Percentiles rank a stretch among this genome's conserved stretches.
phyloP scores from a whole-genome alignment of 2,797 vertebrate species.

The Decapterus maruadsi region DNA sequence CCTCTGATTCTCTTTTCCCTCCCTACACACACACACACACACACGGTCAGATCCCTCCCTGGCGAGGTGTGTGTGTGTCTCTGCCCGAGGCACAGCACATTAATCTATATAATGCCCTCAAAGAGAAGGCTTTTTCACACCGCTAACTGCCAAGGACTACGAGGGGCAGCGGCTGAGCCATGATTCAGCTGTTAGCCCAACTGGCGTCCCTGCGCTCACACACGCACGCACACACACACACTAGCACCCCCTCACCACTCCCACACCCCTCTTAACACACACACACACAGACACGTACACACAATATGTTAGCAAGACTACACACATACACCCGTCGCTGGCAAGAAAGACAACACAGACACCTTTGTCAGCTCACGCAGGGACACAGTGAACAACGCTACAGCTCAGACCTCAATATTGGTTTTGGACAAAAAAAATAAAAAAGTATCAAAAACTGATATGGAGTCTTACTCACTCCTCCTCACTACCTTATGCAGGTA shows the following conservation, averaged over 20 bases:
- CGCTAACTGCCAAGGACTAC: conserved; percentile 85
- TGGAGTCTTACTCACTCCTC: neutral
- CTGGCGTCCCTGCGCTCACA: conserved; percentile 73
- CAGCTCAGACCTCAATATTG: neutral
- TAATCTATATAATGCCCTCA: conserved; percentile 91
- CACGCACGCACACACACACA: conserved; percentile 41
- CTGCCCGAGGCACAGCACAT: conserved; percentile 84
- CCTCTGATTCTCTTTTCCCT: conserved; percentile 53
- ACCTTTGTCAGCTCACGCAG: conserved; percentile 50
- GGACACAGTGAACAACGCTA: conserved; percentile 31
- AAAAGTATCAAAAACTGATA: conserved; percentile 14
- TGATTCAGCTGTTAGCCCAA: conserved; percentile 87
- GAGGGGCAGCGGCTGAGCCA: conserved; percentile 84
- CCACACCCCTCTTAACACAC: neutral
- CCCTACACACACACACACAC: conserved; percentile 41
- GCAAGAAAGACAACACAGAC: conserved; percentile 51
- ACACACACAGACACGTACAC: conserved; percentile 29
- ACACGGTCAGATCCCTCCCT: conserved; percentile 78
- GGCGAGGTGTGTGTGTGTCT: conserved; percentile 76
- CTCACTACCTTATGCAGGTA: neutral
- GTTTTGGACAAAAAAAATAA: neutral
- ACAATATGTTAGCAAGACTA: conserved; percentile 63
- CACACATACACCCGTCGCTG: conserved; percentile 50
- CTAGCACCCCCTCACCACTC: conserved; percentile 25
- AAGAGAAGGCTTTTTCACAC: conserved; percentile 88